phyloP scores from a whole-genome alignment of 2,888 invertebrate genomes.

The Callyntrura guangdongensis region DNA sequence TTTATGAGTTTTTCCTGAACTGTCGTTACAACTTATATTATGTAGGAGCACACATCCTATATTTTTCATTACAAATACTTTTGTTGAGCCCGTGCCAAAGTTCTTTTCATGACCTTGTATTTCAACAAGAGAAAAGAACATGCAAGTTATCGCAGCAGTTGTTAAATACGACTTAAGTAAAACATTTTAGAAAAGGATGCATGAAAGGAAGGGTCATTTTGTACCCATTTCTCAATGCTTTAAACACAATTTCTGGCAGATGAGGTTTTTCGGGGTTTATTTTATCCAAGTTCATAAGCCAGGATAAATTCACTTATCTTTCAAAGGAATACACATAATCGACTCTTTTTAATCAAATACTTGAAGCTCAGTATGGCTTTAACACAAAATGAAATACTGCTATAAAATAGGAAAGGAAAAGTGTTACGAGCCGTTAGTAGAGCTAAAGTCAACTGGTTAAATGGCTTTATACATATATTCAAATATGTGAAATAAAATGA shows the following conservation, averaged over 20 bases:
- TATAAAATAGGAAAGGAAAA: too few relatives aligned
- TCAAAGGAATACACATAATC: neutral
- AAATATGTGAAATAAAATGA: too few relatives aligned
- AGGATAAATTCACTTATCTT: neutral
- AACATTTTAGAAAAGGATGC: neutral
- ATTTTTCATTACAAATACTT: conserved; percentile 30
- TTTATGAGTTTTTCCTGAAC: conserved; percentile 27
- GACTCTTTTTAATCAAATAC: neutral
- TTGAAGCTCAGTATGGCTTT: too few relatives aligned
- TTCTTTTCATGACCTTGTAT: conserved; percentile 28
- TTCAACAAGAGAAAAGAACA: conserved; percentile 44
- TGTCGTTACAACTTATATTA: conserved; percentile 13
- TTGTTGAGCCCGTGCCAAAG: conserved; percentile 37
- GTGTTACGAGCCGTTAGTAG: too few relatives aligned
- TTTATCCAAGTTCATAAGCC: conserved; percentile 8
- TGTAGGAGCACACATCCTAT: neutral
- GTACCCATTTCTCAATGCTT: neutral
- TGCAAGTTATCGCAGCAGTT: conserved; percentile 20
- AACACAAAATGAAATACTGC: too few relatives aligned
- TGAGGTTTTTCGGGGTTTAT: neutral
- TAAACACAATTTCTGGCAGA: neutral
- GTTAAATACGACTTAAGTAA: conserved; percentile 4
- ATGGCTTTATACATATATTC: too few relatives aligned
- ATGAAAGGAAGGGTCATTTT: conserved; percentile 2
- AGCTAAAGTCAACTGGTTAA: too few relatives aligned